phyloP scores from a whole-genome alignment of 1,140 invertebrate species.

The Caerostris extrusa region DNA sequence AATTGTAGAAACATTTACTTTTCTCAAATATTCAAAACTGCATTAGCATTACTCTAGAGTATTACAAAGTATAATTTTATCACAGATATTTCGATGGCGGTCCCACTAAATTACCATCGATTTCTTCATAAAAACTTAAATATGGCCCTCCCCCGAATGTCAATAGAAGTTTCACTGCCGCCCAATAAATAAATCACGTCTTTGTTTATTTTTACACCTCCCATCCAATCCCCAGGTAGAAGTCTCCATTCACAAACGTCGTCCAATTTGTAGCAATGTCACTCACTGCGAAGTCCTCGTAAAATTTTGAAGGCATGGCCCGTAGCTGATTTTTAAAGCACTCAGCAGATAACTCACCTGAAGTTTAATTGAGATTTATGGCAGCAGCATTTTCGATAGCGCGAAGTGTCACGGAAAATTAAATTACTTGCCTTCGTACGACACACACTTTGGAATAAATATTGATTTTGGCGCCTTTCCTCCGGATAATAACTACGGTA shows the following conservation, averaged over 20 bases:
- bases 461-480: not conserved
- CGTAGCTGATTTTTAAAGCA: conserved; percentile 21
- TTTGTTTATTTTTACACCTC: not conserved
- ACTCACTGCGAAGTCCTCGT: conserved; percentile 7
- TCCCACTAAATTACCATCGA: too few species aligned
- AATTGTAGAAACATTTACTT: too few species aligned
- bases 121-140: too few species aligned
- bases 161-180: not conserved
- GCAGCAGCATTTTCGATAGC: conserved; percentile 20
- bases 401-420: conserved; percentile 20
- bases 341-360: conserved; percentile 28
- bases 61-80: too few species aligned
- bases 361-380: conserved; percentile 35
- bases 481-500: not conserved
- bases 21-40: too few species aligned
- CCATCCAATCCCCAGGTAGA: not conserved
- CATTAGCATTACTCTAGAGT: too few species aligned
- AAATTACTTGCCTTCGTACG: conserved; percentile 14
- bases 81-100: too few species aligned
- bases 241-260: not conserved
- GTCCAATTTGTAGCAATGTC: conserved; percentile 7
- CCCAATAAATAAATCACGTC: not conserved
- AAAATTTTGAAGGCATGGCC: conserved; percentile 30
- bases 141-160: not conserved
- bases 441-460: conserved; percentile 30